These are phyloP conservation scores for Apodemia hepburni DNA, from an alignment of 2,888 invertebrate species.

Conservation along the genomic window DNA sequence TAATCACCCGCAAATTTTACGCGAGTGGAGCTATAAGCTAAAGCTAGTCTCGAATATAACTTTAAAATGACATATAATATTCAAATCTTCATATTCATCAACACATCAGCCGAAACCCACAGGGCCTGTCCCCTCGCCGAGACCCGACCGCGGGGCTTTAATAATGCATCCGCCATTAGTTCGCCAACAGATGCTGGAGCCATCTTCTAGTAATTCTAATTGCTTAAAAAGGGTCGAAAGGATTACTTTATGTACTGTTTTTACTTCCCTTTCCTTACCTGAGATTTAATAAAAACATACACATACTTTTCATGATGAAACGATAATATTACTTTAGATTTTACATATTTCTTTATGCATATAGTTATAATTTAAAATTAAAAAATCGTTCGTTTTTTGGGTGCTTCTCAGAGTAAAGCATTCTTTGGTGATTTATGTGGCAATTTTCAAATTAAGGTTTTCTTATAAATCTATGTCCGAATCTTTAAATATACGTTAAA, in stretches of 20 bases:
- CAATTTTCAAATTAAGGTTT: no score
- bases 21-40: no score
- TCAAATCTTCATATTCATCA: slow-evolving; percentile 27
- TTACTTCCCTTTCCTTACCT: neutral
- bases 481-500: no score
- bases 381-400: no score
- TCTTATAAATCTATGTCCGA: no score
- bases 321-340: slow-evolving; percentile 38
- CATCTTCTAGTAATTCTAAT: slow-evolving; percentile 72
- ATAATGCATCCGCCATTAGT: slow-evolving; percentile 78
- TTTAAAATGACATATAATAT: slow-evolving; percentile 1
- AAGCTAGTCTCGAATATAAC: no score
- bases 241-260: slow-evolving; percentile 53
- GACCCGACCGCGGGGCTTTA: slow-evolving; percentile 52
- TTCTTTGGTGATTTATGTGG: no score
- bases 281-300: slow-evolving; percentile 1
- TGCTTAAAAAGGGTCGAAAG: slow-evolving; percentile 62
- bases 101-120: slow-evolving; percentile 45
- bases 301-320: slow-evolving; percentile 37
- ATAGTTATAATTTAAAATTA: no score
- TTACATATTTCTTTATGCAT: neutral
- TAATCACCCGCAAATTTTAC: no score
- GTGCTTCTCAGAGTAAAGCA: no score
- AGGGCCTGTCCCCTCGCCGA: slow-evolving; percentile 58
- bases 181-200: slow-evolving; percentile 65